Base-by-base conservation (phyloP, 1,140 invertebrate genomes). In the Listronotus bonariensis region DNA sequence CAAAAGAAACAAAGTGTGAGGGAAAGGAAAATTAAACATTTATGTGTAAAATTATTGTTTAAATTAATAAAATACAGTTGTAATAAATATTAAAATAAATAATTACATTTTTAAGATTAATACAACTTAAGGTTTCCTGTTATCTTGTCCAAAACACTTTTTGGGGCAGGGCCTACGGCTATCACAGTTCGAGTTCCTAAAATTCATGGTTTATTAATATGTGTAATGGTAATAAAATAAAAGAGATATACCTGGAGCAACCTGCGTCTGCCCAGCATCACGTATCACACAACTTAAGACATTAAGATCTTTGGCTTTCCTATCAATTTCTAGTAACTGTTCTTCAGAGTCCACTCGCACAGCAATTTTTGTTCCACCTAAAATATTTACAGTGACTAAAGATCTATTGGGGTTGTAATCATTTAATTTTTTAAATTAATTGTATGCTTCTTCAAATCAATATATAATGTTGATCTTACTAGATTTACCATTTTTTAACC, bases 251-350 rank as follows among this genome's bases (percentile, higher is more conserved):
- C 94, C 95, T 18, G 88, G 82, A 34, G 87, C 87, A 68, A 97
- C 88, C 81, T 98, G 93, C 18, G 96, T 98, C 70, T 89, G 85
- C 17, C 95, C 95, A 18, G 94, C 95, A 83, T 98, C 95, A 67
- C 85, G 80, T 69, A 97, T 88, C 9, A 93, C 69, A 69, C 87
- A 88, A 20, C 88, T 86, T 43, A 90, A 81, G 5, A 97, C 75
- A 53, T 89, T 88, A 45, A 83, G 68, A 31, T 82, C 76, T 69
- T 85, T 87, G 0, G 94, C 93, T 67, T 86, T 80, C 49, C 84
- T 82, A 43, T 84, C 81, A 64, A 95, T 79, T 67, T 85, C 78
- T 60, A 86, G 76, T 43, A 93, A 79, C 72, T 87, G 86, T 52
- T 84, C 78, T 77, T 91, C 85, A 45, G 82, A 87, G 14, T 91